These are phyloP conservation scores for Lydus trimaculatus DNA, from an alignment of 2,888 invertebrate genomes.

Conservation along the genomic window DNA sequence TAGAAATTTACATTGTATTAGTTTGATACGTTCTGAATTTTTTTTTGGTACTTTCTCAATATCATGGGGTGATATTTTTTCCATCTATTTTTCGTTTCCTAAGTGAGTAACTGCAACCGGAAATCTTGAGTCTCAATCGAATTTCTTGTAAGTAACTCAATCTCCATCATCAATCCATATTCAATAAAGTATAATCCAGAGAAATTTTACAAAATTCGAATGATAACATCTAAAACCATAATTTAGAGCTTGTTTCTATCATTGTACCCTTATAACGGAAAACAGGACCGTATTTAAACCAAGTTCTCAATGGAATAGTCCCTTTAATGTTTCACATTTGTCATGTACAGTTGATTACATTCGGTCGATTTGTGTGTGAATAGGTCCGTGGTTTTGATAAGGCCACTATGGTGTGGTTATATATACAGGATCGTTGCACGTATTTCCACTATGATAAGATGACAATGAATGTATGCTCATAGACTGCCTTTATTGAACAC, in stretches of 20 bases:
- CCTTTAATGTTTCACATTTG: constrained; percentile 56
- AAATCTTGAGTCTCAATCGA: not conserved
- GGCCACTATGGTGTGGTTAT: constrained; percentile 47
- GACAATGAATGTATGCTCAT: constrained; percentile 54
- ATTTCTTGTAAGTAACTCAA: not conserved
- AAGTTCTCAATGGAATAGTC: constrained; percentile 42
- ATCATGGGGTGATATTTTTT: not conserved
- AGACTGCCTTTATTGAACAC: constrained; percentile 48
- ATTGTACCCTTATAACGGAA: not conserved
- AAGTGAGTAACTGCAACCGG: not conserved
- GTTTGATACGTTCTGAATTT: constrained; percentile 16
- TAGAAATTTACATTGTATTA: constrained; percentile 38
- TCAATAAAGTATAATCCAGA: not conserved
- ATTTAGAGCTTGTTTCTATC: constrained; percentile 9
- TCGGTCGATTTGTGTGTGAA: constrained; percentile 57
- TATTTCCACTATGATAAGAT: constrained; percentile 53
- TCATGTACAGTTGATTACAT: constrained; percentile 59
- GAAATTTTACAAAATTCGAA: constrained; percentile 15
- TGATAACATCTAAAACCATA: constrained; percentile 17
- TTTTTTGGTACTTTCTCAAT: not conserved
- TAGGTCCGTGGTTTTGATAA: constrained; percentile 55
- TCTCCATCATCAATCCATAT: constrained; percentile 7
- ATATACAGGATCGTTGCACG: constrained; percentile 48
- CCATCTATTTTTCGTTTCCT: not conserved
- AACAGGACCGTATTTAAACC: constrained; percentile 16